These are phyloP conservation scores for Liodrosophila aerea DNA, from an alignment of 2,888 invertebrate species.

Conservation along the genomic window DNA sequence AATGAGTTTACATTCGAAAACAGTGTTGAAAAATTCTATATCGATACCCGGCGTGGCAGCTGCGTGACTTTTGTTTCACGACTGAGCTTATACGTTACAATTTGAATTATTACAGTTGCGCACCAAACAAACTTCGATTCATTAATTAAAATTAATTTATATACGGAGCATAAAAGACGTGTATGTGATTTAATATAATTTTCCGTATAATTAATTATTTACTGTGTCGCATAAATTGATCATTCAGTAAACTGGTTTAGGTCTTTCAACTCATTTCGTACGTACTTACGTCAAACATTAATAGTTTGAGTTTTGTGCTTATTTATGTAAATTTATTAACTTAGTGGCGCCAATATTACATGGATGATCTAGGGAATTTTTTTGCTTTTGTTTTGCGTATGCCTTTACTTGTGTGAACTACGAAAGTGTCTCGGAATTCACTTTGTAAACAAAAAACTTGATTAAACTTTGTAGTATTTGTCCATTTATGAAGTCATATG, in stretches of 20 bases:
- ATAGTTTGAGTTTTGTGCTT: neutral
- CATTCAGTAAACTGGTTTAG: too few species aligned
- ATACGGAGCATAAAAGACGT: too few species aligned
- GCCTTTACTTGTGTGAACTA: slow-evolving; percentile 21
- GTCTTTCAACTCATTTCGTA: slow-evolving; percentile 5
- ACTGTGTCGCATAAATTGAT: too few species aligned
- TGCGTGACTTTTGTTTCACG: too few species aligned
- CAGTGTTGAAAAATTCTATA: too few species aligned
- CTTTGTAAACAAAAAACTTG: slow-evolving; percentile 32
- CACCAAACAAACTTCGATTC: too few species aligned
- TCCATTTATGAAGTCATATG: slow-evolving; percentile 42
- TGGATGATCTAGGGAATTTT: slow-evolving; percentile 16
- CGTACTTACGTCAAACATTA: slow-evolving; percentile 6
- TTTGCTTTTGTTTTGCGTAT: slow-evolving; percentile 4
- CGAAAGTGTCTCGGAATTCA: slow-evolving; percentile 48
- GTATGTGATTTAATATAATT: too few species aligned
- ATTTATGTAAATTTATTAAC: slow-evolving; percentile 33
- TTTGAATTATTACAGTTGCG: neutral
- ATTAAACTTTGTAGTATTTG: slow-evolving; percentile 14
- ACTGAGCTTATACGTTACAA: neutral
- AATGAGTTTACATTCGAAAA: too few species aligned
- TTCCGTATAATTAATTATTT: too few species aligned
- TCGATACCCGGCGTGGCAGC: too few species aligned
- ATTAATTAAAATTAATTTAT: too few species aligned
- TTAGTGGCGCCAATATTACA: slow-evolving; percentile 13